Base-by-base conservation (phyloP, 2,888 invertebrate genomes). In the Limnephilus marmoratus region DNA sequence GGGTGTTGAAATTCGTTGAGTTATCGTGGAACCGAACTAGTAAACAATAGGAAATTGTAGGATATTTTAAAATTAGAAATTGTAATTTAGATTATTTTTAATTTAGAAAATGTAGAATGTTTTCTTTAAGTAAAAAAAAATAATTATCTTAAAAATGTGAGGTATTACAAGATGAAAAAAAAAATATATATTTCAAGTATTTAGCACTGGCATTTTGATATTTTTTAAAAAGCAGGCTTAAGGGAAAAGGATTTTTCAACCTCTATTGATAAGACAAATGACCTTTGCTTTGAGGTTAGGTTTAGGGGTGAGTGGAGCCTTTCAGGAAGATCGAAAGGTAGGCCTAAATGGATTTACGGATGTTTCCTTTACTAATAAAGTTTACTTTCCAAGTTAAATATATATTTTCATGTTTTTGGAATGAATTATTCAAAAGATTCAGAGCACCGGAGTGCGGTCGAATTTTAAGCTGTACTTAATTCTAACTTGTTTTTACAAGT, bases 251-350 rank as follows among this genome's bases (percentile, higher is more conserved):
- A 7, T 53, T 87, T 37, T 15, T 34, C 87, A 68, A 18, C 68
- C 34, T 49, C 31, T 68, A 87, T 87, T 85, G 85, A 85, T 85
- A 53, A 87, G 87, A 87, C 87, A 87, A 87, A 87, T 87, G 87
- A 87, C 87, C 87, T 34, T 68, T 68, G 34, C n/a, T 5, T 15
- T 53, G 68, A 53, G 53, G 34, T 34, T 18, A 9, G 31, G 34
- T 12, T 53, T 53, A 31, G n/a, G 49, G 87, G 31, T 31, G 87
- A 53, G 29, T 68, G 15, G 31, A 13, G 49, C 68, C 68, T 87
- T 87, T 87, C 68, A 34, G 24, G 34, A 68, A 87, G 49, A 87
- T 87, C 87, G 68, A 87, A 87, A 87, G 87, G 87, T 87, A 49
- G 31, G 87, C 49, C 87, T 68, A 34, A 87, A 87, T 7, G 87